Evolutionary conservation across 2,113 vertebrate species (phyloP), one percentile per base, ranked within the genome.

Genomic region (Puffinus mauretanicus): DNA sequence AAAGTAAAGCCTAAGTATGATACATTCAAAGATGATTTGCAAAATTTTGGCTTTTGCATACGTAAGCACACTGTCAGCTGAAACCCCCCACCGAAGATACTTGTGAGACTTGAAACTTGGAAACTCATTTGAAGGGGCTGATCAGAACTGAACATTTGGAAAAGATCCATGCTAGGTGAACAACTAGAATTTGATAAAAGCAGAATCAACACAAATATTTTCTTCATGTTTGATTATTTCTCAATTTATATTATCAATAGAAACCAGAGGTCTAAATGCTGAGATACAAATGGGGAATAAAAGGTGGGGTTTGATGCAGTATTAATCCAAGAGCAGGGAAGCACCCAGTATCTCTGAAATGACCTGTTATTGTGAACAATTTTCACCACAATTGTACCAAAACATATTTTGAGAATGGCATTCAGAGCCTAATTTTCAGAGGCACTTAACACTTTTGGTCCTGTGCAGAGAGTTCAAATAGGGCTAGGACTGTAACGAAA

Each of bases 11-110:
- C 72, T 82, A 79, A 92, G 62, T 65, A 78, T 38, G 66, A 76
- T 55, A 77, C 58, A 69, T 73, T 93, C 91, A 87, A 91, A 93
- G 78, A 96, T 58, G 26, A 91, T 95, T 51, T 88, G 84, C 61
- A 94, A 94, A 82, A 96, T 94, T 91, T 70, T 91, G 88, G 60
- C 51, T 82, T 92, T 92, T 94, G 94, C 95, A 92, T 93, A 81
- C 67, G 82, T 94, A 96, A 94, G 93, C 96, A 95, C 81, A 66
- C 54, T 82, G 75, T 91, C 86, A 95, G 91, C 91, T 95, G 87
- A 91, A 96, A 73, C 6, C 61, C 72, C 21, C 29, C 64, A 30
- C 46, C n/a, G 49, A 94, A 94, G 70, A 85, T 36, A 54, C 22
- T 87, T 0, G 0, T 72, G 57, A 82, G 36, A 65, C 44, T 69